Evolutionary conservation across 2,797 vertebrate species (phyloP), one percentile per base, ranked within the genome.

Genomic region (Cygnus olor): DNA sequence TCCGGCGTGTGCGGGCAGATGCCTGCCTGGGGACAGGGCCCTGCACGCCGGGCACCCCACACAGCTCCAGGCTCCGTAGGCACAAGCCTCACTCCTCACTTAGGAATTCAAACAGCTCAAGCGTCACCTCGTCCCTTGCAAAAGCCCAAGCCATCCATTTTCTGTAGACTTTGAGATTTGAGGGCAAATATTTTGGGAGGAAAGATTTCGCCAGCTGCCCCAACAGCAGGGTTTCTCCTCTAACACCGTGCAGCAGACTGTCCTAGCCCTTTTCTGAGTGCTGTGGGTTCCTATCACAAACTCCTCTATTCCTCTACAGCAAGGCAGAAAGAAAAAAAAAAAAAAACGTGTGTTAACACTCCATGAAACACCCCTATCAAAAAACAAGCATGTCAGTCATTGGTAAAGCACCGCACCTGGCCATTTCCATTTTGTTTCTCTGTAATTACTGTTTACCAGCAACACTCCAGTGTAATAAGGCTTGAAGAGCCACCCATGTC

Each of bases 141-240:
- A 64, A 57, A 86, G 25, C 36, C 44, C 54, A 54, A 2, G 66
- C 7, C 14, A 16, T 32, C 32, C 2, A 15, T 20, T 53, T 82
- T 45, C 42, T 47, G 21, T 19, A 22, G 34, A 45, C 22, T 25
- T 54, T 36, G 17, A 58, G 11, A 9, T 28, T 11, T 9, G 19
- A 54, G 30, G 25, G 32, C 40, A 66, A 28, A 10, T 44, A 34
- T 22, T 25, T 28, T 1, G 1, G 38, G 25, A 61, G 42, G 32
- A 56, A 77, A 25, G 36, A 24, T 63, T 30, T 49, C 36, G 53
- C 14, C 51, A 30, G n/a, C 65, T 89, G n/a, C 13, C 79, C 10
- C 10, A 1, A 28, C 17, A 30, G 7, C 27, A 22, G 1, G 0
- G 0, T 40, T 73, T 32, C 78, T 28, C 49, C 44, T 42, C 49